Evolutionary conservation across 2,888 invertebrate genomes (phyloP).

Genomic region (Formica aserva): DNA sequence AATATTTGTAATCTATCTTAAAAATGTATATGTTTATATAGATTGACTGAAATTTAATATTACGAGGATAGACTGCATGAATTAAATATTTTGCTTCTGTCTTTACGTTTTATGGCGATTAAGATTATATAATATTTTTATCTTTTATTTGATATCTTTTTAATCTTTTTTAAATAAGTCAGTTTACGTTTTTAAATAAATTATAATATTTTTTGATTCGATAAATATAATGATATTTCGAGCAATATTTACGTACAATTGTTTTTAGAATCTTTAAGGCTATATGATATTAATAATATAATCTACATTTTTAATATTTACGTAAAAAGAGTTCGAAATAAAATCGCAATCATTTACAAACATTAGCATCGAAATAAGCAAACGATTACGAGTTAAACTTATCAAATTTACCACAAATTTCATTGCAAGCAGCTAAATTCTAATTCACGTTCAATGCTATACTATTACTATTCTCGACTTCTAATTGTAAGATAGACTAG

Average conservation of each 20-base stretch:
- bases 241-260: neutral
- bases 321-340: neutral
- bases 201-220: neutral
- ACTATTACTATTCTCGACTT: neutral
- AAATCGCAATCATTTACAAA: neutral
- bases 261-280: neutral
- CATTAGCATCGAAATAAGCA: neutral
- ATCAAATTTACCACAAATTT: constrained; percentile 2
- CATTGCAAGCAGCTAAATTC: neutral
- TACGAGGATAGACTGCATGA: neutral
- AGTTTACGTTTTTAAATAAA: neutral
- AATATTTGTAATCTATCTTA: neutral
- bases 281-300: neutral
- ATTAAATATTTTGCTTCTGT: neutral
- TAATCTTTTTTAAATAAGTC: neutral
- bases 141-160: neutral
- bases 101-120: neutral
- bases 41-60: neutral
- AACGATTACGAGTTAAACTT: neutral
- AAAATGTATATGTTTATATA: neutral
- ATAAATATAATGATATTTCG: neutral
- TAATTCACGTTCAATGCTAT: neutral
- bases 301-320: neutral
- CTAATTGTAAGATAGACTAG: constrained; percentile 28
- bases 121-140: neutral